These are phyloP conservation scores for Stylophora pistillata DNA, from an alignment of 64 coral and sea anemone species.

Conservation along the genomic window DNA sequence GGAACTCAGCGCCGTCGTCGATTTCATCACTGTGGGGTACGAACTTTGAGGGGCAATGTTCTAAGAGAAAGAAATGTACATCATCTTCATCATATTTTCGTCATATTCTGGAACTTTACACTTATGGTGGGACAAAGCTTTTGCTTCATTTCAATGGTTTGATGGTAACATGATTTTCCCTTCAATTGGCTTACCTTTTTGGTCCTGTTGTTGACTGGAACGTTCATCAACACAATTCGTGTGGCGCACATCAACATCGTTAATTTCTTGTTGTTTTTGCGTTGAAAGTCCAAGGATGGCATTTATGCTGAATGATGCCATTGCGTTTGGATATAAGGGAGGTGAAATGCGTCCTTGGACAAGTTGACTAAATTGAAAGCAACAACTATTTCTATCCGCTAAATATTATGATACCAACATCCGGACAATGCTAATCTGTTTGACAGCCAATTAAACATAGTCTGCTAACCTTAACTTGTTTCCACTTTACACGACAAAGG, in stretches of 20 bases:
- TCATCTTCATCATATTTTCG: neutral
- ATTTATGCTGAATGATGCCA: constrained; percentile 31
- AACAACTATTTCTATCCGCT: constrained; percentile 24
- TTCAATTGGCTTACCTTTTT: neutral
- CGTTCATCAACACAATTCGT: neutral
- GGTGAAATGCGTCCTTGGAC: neutral
- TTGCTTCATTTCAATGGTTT: neutral
- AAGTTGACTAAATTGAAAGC: neutral
- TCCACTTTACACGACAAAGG: constrained; percentile 53
- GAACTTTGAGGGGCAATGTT: neutral
- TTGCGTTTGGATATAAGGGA: constrained; percentile 5
- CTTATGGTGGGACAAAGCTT: neutral
- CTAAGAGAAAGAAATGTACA: neutral
- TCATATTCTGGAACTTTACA: neutral
- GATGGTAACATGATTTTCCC: neutral
- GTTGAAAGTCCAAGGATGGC: constrained; percentile 17
- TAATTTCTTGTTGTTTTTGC: neutral
- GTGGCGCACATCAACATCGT: neutral
- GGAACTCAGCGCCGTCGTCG: constrained; percentile 7
- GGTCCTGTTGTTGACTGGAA: neutral
- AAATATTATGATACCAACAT: constrained; percentile 17
- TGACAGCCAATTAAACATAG: constrained; percentile 67
- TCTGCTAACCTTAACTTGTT: constrained; percentile 38
- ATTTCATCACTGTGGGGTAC: neutral
- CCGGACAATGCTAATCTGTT: constrained; percentile 53